Percentiles rank a stretch among this genome's conserved stretches.
phyloP scores from a whole-genome alignment of 2,797 vertebrate species.

The Orestias chungarensis region DNA sequence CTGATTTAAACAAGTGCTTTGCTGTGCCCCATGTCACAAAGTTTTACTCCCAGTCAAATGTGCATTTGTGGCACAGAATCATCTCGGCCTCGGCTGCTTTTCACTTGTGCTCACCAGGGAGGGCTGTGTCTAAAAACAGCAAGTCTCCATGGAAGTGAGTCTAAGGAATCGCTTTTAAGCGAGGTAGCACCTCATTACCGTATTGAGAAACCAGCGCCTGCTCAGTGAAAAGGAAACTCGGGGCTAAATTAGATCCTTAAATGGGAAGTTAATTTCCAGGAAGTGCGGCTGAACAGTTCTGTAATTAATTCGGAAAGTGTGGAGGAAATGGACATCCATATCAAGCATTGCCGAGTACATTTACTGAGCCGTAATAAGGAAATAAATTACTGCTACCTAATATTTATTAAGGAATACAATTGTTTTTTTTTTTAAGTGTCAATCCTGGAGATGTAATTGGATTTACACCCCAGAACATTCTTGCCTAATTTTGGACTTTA shows the following conservation, averaged over 20 bases:
- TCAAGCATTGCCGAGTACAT: constrained; percentile 11
- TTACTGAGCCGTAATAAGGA: constrained; percentile 13
- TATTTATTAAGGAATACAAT: constrained; percentile 5
- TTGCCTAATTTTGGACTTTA: neutral
- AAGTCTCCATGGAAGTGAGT: constrained; percentile 17
- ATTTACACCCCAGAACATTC: constrained; percentile 6
- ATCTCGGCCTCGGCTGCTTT: neutral
- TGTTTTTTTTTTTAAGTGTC: neutral
- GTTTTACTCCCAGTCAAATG: neutral
- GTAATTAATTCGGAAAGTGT: constrained; percentile 15
- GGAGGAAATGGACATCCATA: constrained; percentile 9
- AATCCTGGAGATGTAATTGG: constrained; percentile 17
- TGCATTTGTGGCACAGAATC: neutral
- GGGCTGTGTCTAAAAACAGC: neutral
- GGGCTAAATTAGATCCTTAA: constrained; percentile 20
- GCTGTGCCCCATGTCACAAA: neutral
- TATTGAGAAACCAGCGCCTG: neutral
- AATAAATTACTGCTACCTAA: constrained; percentile 12
- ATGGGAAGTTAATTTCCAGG: constrained; percentile 17
- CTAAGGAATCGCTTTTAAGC: constrained; percentile 25
- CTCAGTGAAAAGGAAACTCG: constrained; percentile 5
- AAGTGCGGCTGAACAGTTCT: constrained; percentile 15
- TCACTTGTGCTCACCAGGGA: neutral
- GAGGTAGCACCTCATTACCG: constrained; percentile 18
- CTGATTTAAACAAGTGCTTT: neutral